phyloP scores from a whole-genome alignment of 2,888 invertebrate genomes.

The Hypena proboscidalis region DNA sequence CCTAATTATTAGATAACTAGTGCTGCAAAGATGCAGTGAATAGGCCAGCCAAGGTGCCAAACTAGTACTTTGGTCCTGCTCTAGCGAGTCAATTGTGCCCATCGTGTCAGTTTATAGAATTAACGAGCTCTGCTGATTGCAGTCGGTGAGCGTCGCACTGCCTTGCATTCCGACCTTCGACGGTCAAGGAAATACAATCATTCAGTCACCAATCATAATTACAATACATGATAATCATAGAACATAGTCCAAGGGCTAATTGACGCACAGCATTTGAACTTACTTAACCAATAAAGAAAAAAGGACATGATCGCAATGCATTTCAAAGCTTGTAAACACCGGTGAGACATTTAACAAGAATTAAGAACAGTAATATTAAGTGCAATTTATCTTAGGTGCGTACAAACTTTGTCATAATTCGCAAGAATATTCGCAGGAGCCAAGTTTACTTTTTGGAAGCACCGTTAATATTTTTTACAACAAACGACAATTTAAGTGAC shows the following conservation, averaged over 20 bases:
- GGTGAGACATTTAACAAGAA: conserved; percentile 10
- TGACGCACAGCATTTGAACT: conserved; percentile 67
- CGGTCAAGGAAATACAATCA: conserved; percentile 79
- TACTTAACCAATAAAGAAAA: conserved; percentile 31
- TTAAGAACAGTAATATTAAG: neutral
- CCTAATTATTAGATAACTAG: conserved; percentile 48
- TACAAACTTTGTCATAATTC: conserved; percentile 48
- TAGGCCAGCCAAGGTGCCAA: conserved; percentile 20
- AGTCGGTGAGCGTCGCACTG: conserved; percentile 67
- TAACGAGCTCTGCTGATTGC: conserved; percentile 55
- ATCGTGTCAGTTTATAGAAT: conserved; percentile 50
- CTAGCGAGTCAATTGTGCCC: conserved; percentile 23
- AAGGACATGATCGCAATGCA: conserved; percentile 66
- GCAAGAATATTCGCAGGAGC: conserved; percentile 70
- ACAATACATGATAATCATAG: conserved; percentile 65
- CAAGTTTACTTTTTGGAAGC: conserved; percentile 35
- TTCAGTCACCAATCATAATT: conserved; percentile 68
- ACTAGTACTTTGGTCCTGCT: conserved; percentile 10
- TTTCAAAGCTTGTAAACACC: conserved; percentile 39
- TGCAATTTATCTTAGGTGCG: conserved; percentile 16
- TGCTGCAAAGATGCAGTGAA: conserved; percentile 22
- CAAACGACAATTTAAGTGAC: conserved; percentile 49
- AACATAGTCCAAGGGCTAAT: conserved; percentile 56
- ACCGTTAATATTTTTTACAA: conserved; percentile 32
- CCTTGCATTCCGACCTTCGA: conserved; percentile 74